These are phyloP conservation scores for Eupithecia subumbrata DNA, from an alignment of 2,888 invertebrate genomes.

Conservation along the genomic window DNA sequence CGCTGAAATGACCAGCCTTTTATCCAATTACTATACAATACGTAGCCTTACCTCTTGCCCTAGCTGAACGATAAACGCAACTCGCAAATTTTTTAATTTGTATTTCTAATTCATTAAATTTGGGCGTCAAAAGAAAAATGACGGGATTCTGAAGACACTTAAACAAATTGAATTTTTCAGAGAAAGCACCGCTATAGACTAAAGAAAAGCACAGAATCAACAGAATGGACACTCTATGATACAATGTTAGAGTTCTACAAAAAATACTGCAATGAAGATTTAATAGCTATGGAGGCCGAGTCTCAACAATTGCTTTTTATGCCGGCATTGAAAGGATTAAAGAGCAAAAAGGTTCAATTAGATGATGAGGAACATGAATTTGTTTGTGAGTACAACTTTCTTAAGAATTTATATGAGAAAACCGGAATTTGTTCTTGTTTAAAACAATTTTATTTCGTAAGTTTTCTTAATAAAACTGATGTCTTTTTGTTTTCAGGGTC, in stretches of 20 bases:
- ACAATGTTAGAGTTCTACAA: constrained; percentile 64
- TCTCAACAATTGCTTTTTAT: constrained; percentile 47
- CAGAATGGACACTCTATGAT: constrained; percentile 70
- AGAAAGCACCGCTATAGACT: constrained; percentile 70
- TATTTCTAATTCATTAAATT: too few relatives aligned
- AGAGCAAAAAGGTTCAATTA: constrained; percentile 43
- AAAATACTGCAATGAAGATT: constrained; percentile 61
- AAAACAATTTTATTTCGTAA: background rate
- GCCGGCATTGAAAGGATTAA: constrained; percentile 47
- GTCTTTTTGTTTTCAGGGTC: constrained; percentile 66
- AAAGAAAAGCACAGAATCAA: constrained; percentile 56
- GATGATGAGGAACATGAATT: constrained; percentile 40
- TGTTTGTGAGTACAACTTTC: constrained; percentile 1
- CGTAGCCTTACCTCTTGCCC: too few relatives aligned
- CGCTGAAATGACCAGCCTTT: too few relatives aligned
- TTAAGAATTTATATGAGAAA: background rate
- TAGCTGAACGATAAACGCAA: too few relatives aligned
- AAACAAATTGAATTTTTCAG: constrained; percentile 50
- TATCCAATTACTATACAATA: too few relatives aligned
- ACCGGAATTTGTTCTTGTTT: background rate
- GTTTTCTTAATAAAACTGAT: background rate
- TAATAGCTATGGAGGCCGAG: constrained; percentile 59
- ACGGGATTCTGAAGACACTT: background rate
- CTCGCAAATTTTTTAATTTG: too few relatives aligned
- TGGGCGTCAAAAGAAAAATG: too few relatives aligned